phyloP scores from a whole-genome alignment of 1,140 invertebrate species.

The Vollenhovia emeryi region DNA sequence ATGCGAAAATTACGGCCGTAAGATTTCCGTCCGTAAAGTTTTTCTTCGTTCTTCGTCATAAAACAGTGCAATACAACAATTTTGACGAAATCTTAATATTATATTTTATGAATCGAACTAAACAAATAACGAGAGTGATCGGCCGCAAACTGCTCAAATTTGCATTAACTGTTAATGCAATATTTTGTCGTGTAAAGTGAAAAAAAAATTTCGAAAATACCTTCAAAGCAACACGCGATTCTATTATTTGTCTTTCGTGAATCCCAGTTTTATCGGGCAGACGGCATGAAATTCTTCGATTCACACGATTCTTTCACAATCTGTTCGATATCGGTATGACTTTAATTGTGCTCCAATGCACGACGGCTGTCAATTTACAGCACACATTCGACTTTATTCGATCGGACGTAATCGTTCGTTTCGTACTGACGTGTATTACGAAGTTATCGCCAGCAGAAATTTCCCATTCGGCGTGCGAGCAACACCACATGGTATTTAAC shows the following conservation, averaged over 20 bases:
- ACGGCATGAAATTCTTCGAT: neutral
- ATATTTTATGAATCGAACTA: neutral
- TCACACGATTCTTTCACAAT: no score
- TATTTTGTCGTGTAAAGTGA: neutral
- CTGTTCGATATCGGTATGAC: conserved; percentile 5
- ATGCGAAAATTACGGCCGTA: neutral
- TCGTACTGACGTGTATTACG: conserved; percentile 17
- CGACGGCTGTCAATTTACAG: conserved; percentile 19
- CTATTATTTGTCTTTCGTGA: neutral
- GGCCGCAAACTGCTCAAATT: neutral
- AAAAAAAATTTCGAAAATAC: neutral
- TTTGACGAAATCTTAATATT: neutral
- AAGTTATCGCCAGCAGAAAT: conserved; percentile 29
- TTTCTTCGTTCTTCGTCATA: neutral
- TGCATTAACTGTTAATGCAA: neutral
- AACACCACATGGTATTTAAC: neutral
- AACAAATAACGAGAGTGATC: neutral
- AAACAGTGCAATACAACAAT: neutral
- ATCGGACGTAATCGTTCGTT: conserved; percentile 4
- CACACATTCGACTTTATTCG: conserved; percentile 10
- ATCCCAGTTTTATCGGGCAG: neutral
- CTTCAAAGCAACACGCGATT: neutral
- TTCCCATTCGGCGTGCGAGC: neutral
- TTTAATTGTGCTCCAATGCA: conserved; percentile 29
- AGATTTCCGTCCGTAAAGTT: neutral